Evolutionary conservation across 2,113 vertebrate species (phyloP), one percentile per base, ranked within the genome.

Genomic region (Seriola aureovittata): DNA sequence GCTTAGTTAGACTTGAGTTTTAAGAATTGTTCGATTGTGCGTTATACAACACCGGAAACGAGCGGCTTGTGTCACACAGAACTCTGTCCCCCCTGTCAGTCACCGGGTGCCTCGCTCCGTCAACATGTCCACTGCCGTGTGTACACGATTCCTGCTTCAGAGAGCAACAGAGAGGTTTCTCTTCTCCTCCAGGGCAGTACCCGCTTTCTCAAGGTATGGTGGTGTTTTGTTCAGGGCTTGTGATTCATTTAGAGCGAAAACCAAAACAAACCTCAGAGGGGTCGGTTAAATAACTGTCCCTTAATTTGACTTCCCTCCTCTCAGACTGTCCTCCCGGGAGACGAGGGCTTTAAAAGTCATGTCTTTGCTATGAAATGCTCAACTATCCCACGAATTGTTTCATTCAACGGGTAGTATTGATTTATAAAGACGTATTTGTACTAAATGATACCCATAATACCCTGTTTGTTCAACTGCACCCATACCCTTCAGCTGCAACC

Each of bases 51-150:
- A 89, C 75, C 85, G 89, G 89, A 93, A 92, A 25, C 19, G 21
- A 21, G 5, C 1, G 3, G 0, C 57, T 59, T 52, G 93, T 92
- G 93, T 90, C 16, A 87, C 93, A 80, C 11, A 17, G 66, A 84
- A 81, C 4, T 75, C 7, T 0, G 52, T 67, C 85, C 90, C 70
- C 66, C 46, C 29, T 6, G 12, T 62, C 29, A 60, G n/a, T 50
- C 58, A 29, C 66, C 71, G 12, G 62, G 40, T 1, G 16, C 4
- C 48, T 34, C 8, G 0, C 17, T 9, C 23, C 6, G 58, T 62
- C 54, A 88, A 78, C 80, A 96, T 95, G 94, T 90, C 91, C 1
- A 23, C 9, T 0, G 16, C 44, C 5, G 21, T 74, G 4, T 91
- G 89, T 25, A 21, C 54, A 5, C 86, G 88, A 71, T n/a, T 94